Percentiles rank a stretch among this genome's conserved stretches.
These are phyloP conservation scores for Turritopsis rubra DNA, from an alignment of 30 jellyfish, hydroid and myxozoan species.

Conservation along the genomic window DNA sequence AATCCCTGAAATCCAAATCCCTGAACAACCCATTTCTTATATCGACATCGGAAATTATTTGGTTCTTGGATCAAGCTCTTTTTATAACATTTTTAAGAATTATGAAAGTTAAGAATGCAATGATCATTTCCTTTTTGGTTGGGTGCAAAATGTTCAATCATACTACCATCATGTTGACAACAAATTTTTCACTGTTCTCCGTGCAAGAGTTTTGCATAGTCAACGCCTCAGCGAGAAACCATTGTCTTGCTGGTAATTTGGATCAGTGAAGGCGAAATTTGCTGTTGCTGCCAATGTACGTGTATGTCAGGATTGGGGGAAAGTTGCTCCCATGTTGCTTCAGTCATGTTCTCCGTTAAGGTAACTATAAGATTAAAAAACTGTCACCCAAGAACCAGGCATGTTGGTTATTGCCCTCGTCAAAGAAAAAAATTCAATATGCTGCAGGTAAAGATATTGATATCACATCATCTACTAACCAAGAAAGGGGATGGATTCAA, in stretches of 20 bases:
- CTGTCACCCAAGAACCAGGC: not conserved
- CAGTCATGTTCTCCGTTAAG: not conserved
- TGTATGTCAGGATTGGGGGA: not conserved
- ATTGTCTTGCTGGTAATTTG: not conserved
- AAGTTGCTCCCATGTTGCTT: not conserved
- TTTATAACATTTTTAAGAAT: no score
- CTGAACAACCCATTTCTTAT: no score
- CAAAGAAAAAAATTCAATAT: not conserved
- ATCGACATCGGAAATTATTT: no score
- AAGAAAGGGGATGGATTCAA: not conserved
- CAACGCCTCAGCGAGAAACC: not conserved
- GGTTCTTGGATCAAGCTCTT: no score
- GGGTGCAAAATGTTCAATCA: not conserved
- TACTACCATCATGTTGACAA: not conserved
- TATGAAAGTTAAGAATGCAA: no score
- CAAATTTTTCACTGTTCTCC: not conserved
- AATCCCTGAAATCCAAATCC: no score
- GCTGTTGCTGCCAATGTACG: not conserved
- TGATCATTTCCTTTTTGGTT: not conserved
- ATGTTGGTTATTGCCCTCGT: not conserved
- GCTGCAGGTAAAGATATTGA: not conserved
- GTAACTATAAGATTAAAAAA: not conserved
- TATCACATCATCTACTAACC: not conserved
- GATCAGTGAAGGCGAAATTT: not conserved
- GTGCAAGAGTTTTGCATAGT: not conserved